Evolutionary conservation across 1,140 invertebrate genomes (phyloP).

Genomic region (Pteromalus puparum): DNA sequence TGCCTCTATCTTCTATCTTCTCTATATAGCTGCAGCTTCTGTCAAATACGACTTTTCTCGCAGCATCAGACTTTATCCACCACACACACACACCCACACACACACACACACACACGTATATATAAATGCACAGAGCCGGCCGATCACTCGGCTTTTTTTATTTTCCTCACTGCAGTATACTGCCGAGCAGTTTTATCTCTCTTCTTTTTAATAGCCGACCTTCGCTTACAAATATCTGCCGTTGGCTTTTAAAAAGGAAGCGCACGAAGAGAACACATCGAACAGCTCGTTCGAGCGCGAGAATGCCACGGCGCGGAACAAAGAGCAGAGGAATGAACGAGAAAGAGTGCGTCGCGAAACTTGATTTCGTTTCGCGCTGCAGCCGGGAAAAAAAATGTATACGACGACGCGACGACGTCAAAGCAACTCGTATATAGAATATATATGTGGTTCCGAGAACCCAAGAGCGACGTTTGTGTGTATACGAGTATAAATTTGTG

Average conservation of each 20-base stretch:
- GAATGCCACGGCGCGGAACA: background rate
- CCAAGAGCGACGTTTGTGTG: too few species aligned
- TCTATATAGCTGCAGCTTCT: background rate
- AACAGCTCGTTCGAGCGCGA: slow-evolving; percentile 14
- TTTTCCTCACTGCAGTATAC: background rate
- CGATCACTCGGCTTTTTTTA: background rate
- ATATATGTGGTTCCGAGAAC: slow-evolving; percentile 36
- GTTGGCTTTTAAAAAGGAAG: slow-evolving; percentile 12
- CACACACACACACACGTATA: background rate
- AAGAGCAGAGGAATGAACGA: slow-evolving; percentile 30
- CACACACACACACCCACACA: background rate
- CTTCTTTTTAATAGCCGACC: slow-evolving; percentile 49
- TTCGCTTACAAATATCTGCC: slow-evolving; percentile 11
- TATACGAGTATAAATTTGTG: too few species aligned
- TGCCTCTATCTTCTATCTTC: background rate
- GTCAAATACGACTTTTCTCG: background rate
- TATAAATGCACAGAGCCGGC: background rate
- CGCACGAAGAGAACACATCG: slow-evolving; percentile 12
- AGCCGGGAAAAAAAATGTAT: background rate
- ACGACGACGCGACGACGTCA: slow-evolving; percentile 2
- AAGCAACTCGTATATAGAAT: slow-evolving; percentile 44
- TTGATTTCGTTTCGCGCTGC: slow-evolving; percentile 15
- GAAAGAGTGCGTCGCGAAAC: slow-evolving; percentile 16
- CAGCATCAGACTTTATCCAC: background rate
- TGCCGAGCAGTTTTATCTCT: slow-evolving; percentile 22